Evolutionary conservation across 2,888 invertebrate genomes (phyloP).

Genomic region (Plagodis dolabraria): DNA sequence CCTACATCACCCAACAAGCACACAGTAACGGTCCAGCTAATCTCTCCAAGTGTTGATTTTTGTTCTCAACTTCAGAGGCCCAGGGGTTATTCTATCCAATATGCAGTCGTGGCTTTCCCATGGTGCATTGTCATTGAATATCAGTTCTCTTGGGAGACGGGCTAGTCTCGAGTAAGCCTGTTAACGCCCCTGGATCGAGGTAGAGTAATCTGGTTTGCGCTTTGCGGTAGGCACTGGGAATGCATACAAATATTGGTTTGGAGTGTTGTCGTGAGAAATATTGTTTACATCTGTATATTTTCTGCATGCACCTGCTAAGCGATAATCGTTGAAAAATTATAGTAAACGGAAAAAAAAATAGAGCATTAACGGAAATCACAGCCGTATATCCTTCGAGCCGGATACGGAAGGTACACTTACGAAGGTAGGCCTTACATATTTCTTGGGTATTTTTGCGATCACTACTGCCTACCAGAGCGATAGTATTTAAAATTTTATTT

Average conservation of each 20-base stretch:
- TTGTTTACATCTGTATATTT: too few relatives aligned
- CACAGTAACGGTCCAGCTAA: conserved; percentile 6
- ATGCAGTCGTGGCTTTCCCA: conserved; percentile 59
- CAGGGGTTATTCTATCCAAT: conserved; percentile 27
- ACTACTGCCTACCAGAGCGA: too few relatives aligned
- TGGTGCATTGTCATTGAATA: conserved; percentile 40
- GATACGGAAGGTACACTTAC: too few relatives aligned
- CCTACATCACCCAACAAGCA: background rate
- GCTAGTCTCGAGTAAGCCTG: conserved; percentile 15
- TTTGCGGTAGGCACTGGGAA: background rate
- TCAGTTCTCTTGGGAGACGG: conserved; percentile 36
- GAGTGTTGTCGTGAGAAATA: too few relatives aligned
- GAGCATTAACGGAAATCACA: too few relatives aligned
- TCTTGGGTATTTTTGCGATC: too few relatives aligned
- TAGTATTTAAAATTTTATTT: too few relatives aligned
- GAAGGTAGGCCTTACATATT: too few relatives aligned
- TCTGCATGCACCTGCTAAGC: too few relatives aligned
- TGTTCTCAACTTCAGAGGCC: conserved; percentile 63
- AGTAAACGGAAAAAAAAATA: too few relatives aligned
- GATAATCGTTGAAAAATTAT: too few relatives aligned
- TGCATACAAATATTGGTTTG: conserved; percentile 9
- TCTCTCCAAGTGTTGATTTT: conserved; percentile 76
- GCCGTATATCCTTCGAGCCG: too few relatives aligned
- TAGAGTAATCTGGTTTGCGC: conserved; percentile 18
- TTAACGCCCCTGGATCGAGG: conserved; percentile 20